phyloP scores from a whole-genome alignment of 1,140 invertebrate genomes.

The Drosophila saltans region DNA sequence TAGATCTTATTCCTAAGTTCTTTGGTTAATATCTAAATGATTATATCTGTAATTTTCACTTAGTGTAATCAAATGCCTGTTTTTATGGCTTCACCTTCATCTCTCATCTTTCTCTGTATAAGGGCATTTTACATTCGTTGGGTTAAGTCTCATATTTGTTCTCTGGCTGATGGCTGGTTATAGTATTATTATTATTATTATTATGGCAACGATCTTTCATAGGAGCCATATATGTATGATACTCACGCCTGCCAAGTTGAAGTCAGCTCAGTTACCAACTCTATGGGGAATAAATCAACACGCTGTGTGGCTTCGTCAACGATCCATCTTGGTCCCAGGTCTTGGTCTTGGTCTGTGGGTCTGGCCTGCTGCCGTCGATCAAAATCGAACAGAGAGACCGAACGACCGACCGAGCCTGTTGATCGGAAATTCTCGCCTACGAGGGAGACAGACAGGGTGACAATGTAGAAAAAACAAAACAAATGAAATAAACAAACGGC shows the following conservation, averaged over 20 bases:
- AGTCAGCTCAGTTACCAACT: slow-evolving; percentile 49
- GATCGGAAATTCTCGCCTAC: slow-evolving; percentile 81
- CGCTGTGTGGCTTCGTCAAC: slow-evolving; percentile 82
- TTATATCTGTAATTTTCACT: not conserved
- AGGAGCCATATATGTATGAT: slow-evolving; percentile 40
- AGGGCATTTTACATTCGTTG: slow-evolving; percentile 45
- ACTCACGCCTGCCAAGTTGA: slow-evolving; percentile 22
- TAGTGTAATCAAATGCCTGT: slow-evolving; percentile 33
- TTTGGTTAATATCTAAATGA: not conserved
- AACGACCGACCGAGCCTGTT: slow-evolving; percentile 44
- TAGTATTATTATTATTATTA: slow-evolving; percentile 34
- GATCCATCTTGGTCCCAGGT: slow-evolving; percentile 69
- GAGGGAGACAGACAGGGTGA: slow-evolving; percentile 57
- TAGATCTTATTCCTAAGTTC: not conserved
- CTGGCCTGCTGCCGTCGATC: slow-evolving; percentile 75
- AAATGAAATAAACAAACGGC: slow-evolving; percentile 41
- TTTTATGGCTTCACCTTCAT: slow-evolving; percentile 10
- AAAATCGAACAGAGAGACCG: slow-evolving; percentile 42
- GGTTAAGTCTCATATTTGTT: slow-evolving; percentile 20
- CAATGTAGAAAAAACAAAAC: slow-evolving; percentile 47
- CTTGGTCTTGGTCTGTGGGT: slow-evolving; percentile 28
- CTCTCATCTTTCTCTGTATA: slow-evolving; percentile 15
- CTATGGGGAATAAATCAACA: slow-evolving; percentile 82
- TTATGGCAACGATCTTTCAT: slow-evolving; percentile 42
- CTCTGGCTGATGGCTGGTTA: slow-evolving; percentile 25